Conservation (phyloP, 2,888 invertebrate genomes). For the Oxycera nigricornis region DNA sequence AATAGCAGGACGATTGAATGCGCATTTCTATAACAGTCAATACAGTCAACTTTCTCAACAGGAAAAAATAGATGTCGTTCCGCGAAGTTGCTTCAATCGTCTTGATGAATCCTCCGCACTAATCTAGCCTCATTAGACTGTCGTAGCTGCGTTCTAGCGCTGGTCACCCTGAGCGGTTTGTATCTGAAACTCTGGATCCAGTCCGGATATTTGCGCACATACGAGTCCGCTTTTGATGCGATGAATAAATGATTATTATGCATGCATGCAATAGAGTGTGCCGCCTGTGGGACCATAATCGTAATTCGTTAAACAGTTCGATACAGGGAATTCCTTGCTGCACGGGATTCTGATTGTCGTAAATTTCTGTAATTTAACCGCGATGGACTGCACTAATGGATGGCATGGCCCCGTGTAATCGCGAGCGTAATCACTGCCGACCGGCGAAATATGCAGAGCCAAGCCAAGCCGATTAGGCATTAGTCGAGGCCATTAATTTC, state of each 20-base stretch:
- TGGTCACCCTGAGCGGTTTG: no score
- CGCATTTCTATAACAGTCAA: no score
- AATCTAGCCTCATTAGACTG: no score
- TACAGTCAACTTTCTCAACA: no score
- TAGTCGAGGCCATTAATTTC: not conserved
- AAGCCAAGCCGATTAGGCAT: not conserved
- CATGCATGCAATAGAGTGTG: constrained; percentile 23
- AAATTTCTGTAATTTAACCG: constrained; percentile 35
- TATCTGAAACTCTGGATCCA: no score
- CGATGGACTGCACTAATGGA: not conserved
- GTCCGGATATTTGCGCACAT: constrained; percentile 3
- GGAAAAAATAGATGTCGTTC: no score
- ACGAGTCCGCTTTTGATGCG: constrained; percentile 5
- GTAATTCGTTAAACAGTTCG: constrained; percentile 10
- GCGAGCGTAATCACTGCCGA: constrained; percentile 1
- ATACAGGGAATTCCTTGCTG: not conserved
- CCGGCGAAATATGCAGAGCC: not conserved
- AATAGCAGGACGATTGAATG: no score
- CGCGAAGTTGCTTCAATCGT: no score
- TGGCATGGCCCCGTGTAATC: not conserved
- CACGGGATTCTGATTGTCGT: constrained; percentile 15
- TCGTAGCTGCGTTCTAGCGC: no score
- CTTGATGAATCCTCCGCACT: no score
- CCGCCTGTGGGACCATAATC: constrained; percentile 15
- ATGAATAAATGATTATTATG: constrained; percentile 36